phyloP scores from a whole-genome alignment of 2,888 invertebrate species.

The Phasia obesa region DNA sequence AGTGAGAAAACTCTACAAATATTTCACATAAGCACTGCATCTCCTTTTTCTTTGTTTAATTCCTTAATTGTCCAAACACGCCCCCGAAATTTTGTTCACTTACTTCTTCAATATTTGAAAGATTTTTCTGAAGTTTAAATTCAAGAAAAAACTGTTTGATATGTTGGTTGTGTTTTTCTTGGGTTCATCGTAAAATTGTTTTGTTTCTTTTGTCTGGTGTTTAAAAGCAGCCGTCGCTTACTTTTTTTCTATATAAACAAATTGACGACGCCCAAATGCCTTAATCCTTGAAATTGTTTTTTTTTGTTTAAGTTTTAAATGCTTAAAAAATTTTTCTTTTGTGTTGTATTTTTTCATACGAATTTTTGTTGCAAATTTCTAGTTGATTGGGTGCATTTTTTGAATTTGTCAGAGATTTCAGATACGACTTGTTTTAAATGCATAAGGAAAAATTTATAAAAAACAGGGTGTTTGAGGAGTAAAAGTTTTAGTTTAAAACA shows the following conservation, averaged over 20 bases:
- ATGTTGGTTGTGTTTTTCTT: constrained; percentile 53
- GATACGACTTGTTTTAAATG: constrained; percentile 68
- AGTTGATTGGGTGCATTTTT: constrained; percentile 78
- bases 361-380: constrained; percentile 75
- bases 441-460: too few species aligned
- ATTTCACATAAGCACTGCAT: not conserved
- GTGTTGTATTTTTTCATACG: constrained; percentile 64
- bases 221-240: constrained; percentile 60
- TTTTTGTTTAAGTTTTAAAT: not conserved
- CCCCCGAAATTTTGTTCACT: constrained; percentile 38
- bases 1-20: constrained; percentile 37
- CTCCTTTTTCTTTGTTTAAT: not conserved
- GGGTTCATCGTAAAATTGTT: constrained; percentile 67
- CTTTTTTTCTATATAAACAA: constrained; percentile 35
- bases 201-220: constrained; percentile 53
- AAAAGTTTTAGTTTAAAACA: too few species aligned
- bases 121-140: constrained; percentile 23
- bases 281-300: constrained; percentile 31
- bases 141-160: constrained; percentile 35
- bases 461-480: not conserved
- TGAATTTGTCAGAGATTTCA: constrained; percentile 45
- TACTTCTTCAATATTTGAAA: not conserved
- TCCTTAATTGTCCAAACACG: constrained; percentile 34
- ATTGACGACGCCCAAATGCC: constrained; percentile 65
- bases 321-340: not conserved